phyloP scores from a whole-genome alignment of 2,797 vertebrate genomes.

The Mormyrus hasselquistii region DNA sequence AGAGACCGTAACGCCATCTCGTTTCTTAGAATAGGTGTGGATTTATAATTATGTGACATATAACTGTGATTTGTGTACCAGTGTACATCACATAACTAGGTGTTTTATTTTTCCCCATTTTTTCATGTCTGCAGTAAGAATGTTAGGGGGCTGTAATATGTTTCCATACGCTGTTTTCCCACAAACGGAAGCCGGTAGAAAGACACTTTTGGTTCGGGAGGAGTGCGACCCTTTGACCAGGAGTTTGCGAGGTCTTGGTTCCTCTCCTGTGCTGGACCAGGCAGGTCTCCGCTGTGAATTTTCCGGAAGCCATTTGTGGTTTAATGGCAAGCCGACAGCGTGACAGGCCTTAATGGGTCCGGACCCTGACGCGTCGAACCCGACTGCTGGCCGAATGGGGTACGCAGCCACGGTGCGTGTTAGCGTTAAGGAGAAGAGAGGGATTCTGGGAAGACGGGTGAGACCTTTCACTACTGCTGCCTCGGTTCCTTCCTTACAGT shows the following conservation, averaged over 20 bases:
- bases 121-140: background rate
- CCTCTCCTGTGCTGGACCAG: background rate
- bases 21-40: constrained; percentile 1
- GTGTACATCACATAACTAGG: background rate
- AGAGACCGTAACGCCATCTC: background rate
- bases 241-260: background rate
- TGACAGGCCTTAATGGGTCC: background rate
- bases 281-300: background rate
- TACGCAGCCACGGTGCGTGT: background rate
- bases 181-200: background rate
- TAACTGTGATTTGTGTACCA: constrained; percentile 12
- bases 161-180: background rate
- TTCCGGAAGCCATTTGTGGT: background rate
- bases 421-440: background rate
- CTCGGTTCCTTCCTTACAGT: background rate
- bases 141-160: background rate
- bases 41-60: constrained; percentile 14
- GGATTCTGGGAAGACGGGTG: background rate
- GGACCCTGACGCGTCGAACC: background rate
- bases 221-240: background rate
- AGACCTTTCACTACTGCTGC: background rate
- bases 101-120: background rate
- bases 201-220: background rate
- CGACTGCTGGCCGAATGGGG: background rate
- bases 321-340: background rate